Base-by-base conservation (phyloP, 2,113 vertebrate species). In the Balaeniceps rex region DNA sequence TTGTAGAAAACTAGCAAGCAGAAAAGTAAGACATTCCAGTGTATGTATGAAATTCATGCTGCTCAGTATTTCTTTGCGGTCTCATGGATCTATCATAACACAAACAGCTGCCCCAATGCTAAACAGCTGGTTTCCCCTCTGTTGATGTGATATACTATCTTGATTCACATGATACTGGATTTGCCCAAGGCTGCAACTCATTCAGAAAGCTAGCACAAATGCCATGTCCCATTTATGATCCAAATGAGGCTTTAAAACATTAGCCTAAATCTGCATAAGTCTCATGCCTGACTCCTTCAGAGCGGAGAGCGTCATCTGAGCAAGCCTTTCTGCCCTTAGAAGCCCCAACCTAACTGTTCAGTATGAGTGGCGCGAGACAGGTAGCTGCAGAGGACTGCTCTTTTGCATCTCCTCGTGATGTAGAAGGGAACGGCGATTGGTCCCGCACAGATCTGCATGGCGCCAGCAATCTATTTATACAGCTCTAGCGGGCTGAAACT, bases 381-480 rank as follows among this genome's bases (percentile, higher is more conserved):
- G 80, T 5, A 92, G 78, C 36, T 2, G 7, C 78, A 91, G 87
- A 91, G 89, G 25, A 34, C 29, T n/a, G 87, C 40, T 91, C 75
- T 28, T 84, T 87, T 74, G 80, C 91, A 79, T 54, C 91, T 60
- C 57, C 87, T 84, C 3, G 0, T 83, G 68, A 81, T 31, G 61
- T 2, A 42, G 71, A 51, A 40, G 46, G 70, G 36, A 93, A 44
- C 14, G 1, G 47, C 0, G 7, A 84, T 21, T 83, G 75, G 90
- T 72, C 55, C 81, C 1, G 2, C 70, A 6, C 72, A 83, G 77
- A 94, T 69, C 81, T 91, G 83, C 87, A 74, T 4, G 3, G 88
- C 17, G 12, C 88, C 93, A 76, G 55, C 2, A 4, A 91, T 86
- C 93, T 91, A 96, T 96, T 95, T 95, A 83, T 95, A 94, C 76